These are phyloP conservation scores for Timema podura DNA, from an alignment of 2,888 invertebrate species.

Conservation along the genomic window DNA sequence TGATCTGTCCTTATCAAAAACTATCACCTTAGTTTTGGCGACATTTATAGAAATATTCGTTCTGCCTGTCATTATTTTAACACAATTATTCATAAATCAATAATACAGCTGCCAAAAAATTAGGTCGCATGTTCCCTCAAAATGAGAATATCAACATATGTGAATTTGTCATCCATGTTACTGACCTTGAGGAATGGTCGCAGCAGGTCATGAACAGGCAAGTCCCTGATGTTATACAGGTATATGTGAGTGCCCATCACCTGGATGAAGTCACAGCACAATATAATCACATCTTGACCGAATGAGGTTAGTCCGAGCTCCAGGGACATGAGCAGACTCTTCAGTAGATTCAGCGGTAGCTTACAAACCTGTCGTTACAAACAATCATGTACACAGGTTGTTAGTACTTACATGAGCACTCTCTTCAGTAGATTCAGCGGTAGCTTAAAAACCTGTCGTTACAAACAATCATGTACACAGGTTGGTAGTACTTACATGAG, in stretches of 20 bases:
- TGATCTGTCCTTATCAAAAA: no score
- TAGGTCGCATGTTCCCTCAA: neutral
- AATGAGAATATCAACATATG: neutral
- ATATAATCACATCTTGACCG: constrained; percentile 52
- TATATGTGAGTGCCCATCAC: constrained; percentile 50
- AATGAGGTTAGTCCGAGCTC: constrained; percentile 58
- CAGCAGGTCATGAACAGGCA: constrained; percentile 44
- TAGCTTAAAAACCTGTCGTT: constrained; percentile 38
- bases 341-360: constrained; percentile 50
- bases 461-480: constrained; percentile 19
- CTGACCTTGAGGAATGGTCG: constrained; percentile 50
- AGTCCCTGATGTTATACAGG: constrained; percentile 39
- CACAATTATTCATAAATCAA: no score
- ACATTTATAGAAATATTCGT: no score
- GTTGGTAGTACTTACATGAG: neutral
- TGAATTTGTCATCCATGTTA: neutral
- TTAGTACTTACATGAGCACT: neutral
- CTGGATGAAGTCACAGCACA: constrained; percentile 58
- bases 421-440: constrained; percentile 42
- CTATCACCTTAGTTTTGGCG: no score
- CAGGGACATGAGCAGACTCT: constrained; percentile 53
- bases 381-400: constrained; percentile 21
- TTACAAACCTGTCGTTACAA: constrained; percentile 30
- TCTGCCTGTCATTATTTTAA: no score
- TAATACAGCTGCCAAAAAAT: neutral